phyloP scores from a whole-genome alignment of 2,797 vertebrate genomes.

The Heteromormyrus szaboi region DNA sequence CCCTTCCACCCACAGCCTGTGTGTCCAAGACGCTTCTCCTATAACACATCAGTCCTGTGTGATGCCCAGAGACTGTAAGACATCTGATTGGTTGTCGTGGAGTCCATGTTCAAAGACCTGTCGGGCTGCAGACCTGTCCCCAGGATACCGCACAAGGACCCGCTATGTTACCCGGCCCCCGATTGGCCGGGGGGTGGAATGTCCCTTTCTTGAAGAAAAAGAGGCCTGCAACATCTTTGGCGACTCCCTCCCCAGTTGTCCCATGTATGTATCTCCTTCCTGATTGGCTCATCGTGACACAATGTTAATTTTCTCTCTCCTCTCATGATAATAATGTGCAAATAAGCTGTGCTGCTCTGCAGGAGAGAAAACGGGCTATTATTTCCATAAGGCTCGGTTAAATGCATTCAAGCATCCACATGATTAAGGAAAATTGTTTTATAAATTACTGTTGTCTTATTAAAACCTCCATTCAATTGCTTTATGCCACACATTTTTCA shows the following conservation, averaged over 20 bases:
- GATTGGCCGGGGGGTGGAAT: conserved; percentile 62
- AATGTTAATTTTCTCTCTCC: neutral
- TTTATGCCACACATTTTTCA: conserved; percentile 52
- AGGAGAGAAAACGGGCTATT: conserved; percentile 31
- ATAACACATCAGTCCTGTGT: conserved; percentile 76
- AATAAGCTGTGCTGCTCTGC: conserved; percentile 1
- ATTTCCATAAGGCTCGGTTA: conserved; percentile 46
- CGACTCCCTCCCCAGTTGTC: conserved; percentile 74
- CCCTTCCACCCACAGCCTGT: conserved; percentile 65
- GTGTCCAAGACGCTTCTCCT: conserved; percentile 63
- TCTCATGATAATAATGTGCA: neutral
- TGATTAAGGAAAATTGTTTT: conserved; percentile 61
- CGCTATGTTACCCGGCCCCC: conserved; percentile 64
- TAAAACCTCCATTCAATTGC: conserved; percentile 51
- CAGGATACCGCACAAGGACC: conserved; percentile 75
- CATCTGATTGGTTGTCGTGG: conserved; percentile 81
- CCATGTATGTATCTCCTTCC: conserved; percentile 66
- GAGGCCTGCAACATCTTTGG: conserved; percentile 74
- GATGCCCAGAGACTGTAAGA: conserved; percentile 77
- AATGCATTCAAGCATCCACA: conserved; percentile 54
- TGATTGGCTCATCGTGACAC: neutral
- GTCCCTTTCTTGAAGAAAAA: conserved; percentile 76
- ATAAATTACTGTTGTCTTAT: conserved; percentile 64
- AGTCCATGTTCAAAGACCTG: conserved; percentile 79
- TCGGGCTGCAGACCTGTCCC: conserved; percentile 60